Conservation (phyloP, 92 coral and sea anemone genomes). For the Epizoanthus ramosus region DNA sequence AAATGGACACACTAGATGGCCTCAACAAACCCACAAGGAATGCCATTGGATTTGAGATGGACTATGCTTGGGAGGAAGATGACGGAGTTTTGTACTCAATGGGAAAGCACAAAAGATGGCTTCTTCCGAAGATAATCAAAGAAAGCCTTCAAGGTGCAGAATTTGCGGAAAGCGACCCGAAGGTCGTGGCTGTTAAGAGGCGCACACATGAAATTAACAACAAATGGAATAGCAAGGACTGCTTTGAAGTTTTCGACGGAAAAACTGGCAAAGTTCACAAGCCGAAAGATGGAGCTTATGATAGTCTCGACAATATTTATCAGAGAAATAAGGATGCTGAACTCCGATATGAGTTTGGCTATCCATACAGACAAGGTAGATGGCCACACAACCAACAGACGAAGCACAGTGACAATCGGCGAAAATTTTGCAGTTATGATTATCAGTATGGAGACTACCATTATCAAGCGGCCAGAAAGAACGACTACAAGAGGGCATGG, state of each 20-base stretch:
- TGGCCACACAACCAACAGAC: slow-evolving; percentile 40
- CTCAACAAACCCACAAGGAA: slow-evolving; percentile 7
- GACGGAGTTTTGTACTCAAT: slow-evolving; percentile 61
- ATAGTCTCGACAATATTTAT: slow-evolving; percentile 40
- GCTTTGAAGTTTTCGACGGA: slow-evolving; percentile 64
- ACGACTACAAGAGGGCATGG: slow-evolving; percentile 22
- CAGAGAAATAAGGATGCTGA: slow-evolving; percentile 19
- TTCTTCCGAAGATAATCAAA: slow-evolving; percentile 81
- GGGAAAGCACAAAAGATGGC: slow-evolving; percentile 94
- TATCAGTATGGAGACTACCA: slow-evolving; percentile 13
- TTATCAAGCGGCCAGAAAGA: slow-evolving; percentile 6
- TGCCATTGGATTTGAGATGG: not conserved
- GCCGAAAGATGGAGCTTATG: slow-evolving; percentile 50
- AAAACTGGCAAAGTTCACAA: slow-evolving; percentile 46
- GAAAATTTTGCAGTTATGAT: not conserved
- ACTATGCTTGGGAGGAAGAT: slow-evolving; percentile 12
- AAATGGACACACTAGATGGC: slow-evolving; percentile 31
- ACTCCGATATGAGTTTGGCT: slow-evolving; percentile 62
- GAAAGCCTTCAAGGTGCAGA: slow-evolving; percentile 32
- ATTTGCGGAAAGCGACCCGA: slow-evolving; percentile 41
- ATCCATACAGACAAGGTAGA: slow-evolving; percentile 52
- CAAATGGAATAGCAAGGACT: slow-evolving; percentile 38
- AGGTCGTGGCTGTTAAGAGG: slow-evolving; percentile 58
- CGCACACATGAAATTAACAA: slow-evolving; percentile 15
- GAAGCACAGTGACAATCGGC: not conserved